These are phyloP conservation scores for Melopsittacus undulatus DNA, from an alignment of 2,797 vertebrate genomes.

Conservation along the genomic window DNA sequence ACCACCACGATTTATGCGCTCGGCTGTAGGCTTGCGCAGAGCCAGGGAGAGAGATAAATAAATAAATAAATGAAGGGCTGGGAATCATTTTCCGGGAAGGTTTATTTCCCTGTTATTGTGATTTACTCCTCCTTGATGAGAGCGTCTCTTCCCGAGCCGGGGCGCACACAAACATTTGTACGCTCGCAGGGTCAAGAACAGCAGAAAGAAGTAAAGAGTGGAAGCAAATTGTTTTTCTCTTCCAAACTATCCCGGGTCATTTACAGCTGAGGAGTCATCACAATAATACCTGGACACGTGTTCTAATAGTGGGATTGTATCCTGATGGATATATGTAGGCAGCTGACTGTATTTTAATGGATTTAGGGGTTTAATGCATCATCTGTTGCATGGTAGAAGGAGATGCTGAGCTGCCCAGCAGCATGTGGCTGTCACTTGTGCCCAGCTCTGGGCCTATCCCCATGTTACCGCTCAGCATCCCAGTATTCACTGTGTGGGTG, in stretches of 20 bases:
- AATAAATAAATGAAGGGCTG: not conserved
- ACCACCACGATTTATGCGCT: not conserved
- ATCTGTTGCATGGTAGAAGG: accelerated
- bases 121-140: slow-evolving; percentile 66
- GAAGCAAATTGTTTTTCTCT: slow-evolving; percentile 18
- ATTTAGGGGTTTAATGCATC: accelerated
- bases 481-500: accelerated
- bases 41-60: not conserved
- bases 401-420: not conserved
- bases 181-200: slow-evolving; percentile 22
- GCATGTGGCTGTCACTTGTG: accelerated
- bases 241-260: not conserved
- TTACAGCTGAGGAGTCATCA: not conserved
- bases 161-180: not conserved
- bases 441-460: accelerated
- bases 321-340: accelerated
- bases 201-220: slow-evolving; percentile 8
- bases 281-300: accelerated
- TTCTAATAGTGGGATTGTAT: accelerated
- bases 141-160: not conserved
- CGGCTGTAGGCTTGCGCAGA: not conserved
- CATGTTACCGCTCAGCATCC: accelerated
- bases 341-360: accelerated
- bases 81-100: slow-evolving; percentile 42
- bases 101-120: slow-evolving; percentile 61